phyloP scores from a whole-genome alignment of 2,797 vertebrate species.

The Protosalanx chinensis region DNA sequence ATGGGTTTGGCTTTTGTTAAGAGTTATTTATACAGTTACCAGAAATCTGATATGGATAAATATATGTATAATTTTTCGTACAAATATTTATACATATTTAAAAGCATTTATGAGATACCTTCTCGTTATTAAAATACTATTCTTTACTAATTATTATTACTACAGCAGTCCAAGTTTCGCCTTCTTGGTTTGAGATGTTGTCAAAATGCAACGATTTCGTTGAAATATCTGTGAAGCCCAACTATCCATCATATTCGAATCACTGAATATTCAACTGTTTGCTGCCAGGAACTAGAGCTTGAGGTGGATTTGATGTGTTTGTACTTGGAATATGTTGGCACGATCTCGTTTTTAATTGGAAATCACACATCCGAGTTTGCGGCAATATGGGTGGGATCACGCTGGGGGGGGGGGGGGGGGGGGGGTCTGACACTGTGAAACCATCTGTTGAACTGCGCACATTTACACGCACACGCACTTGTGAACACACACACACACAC shows the following conservation, averaged over 20 bases:
- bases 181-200: too few species aligned
- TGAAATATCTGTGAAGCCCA: too few species aligned
- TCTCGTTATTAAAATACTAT: too few species aligned
- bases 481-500: conserved; percentile 5
- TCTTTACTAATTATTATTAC: too few species aligned
- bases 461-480: conserved; percentile 14
- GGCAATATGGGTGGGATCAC: conserved; percentile 48
- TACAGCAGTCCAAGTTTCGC: too few species aligned
- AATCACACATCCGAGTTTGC: conserved; percentile 31
- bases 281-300: not conserved
- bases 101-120: too few species aligned
- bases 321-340: not conserved
- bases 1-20: not conserved
- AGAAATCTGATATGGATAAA: too few species aligned
- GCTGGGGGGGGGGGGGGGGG: conserved; percentile 49
- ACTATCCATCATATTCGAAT: not conserved
- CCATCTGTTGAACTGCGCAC: conserved; percentile 50
- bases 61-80: too few species aligned
- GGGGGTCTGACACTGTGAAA: conserved; percentile 47
- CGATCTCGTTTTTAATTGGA: conserved; percentile 16
- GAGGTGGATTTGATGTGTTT: not conserved
- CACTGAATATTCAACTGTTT: not conserved
- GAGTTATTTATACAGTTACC: not conserved
- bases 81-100: too few species aligned
- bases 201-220: too few species aligned